Percentiles rank a stretch among this genome's conserved stretches.
Conservation (phyloP, 1,140 invertebrate genomes). For the Stegodyphus mimosarum region DNA sequence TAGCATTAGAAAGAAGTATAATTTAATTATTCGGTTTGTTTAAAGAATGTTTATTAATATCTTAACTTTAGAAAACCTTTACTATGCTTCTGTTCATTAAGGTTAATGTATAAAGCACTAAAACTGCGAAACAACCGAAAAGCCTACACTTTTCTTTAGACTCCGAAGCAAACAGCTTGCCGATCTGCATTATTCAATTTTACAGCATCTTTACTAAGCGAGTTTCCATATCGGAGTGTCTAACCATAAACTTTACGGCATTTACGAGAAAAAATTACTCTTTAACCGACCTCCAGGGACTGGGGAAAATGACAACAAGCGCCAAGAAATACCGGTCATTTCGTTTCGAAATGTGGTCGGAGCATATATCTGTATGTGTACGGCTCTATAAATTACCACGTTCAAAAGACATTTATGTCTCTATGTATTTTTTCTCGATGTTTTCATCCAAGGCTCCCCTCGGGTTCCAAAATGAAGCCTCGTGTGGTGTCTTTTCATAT, state of each 20-base stretch:
- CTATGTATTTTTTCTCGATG: slow-evolving; percentile 39
- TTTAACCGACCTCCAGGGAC: slow-evolving; percentile 18
- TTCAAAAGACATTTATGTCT: slow-evolving; percentile 49
- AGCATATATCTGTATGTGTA: slow-evolving; percentile 35
- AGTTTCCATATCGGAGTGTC: slow-evolving; percentile 26
- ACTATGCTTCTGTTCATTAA: too few relatives aligned
- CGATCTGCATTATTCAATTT: too few relatives aligned
- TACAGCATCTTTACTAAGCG: neutral
- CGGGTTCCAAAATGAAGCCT: slow-evolving; percentile 6
- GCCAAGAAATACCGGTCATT: slow-evolving; percentile 20
- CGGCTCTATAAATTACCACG: slow-evolving; percentile 45
- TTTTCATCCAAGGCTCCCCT: slow-evolving; percentile 10
- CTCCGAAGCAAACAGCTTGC: too few relatives aligned
- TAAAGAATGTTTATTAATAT: too few relatives aligned
- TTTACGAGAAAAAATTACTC: slow-evolving; percentile 16
- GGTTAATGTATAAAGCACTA: too few relatives aligned
- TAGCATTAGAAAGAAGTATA: too few relatives aligned
- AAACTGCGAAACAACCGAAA: too few relatives aligned
- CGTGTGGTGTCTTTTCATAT: slow-evolving; percentile 21
- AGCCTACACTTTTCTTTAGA: too few relatives aligned
- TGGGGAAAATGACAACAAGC: slow-evolving; percentile 24
- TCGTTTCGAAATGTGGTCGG: slow-evolving; percentile 30
- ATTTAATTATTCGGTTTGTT: too few relatives aligned
- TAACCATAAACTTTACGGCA: slow-evolving; percentile 19
- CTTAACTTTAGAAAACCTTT: too few relatives aligned